A percentile compares a stretch with the other conserved stretches of the same genome.
phyloP scores from a whole-genome alignment of 2,797 vertebrate genomes.

The Crotalus adamanteus region DNA sequence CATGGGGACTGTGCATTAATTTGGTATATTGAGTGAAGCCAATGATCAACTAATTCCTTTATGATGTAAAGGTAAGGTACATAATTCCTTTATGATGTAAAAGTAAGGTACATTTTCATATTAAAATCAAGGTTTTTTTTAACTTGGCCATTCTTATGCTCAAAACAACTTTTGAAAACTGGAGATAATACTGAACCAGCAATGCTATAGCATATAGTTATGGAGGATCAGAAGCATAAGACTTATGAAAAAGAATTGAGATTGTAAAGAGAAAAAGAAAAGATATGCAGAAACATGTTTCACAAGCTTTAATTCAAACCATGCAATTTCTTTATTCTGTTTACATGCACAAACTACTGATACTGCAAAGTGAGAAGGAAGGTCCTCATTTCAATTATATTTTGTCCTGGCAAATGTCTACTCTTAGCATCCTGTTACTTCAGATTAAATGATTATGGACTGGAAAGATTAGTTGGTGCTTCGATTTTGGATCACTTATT shows the following conservation, averaged over 20 bases:
- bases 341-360: not conserved
- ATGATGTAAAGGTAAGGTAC: conserved; percentile 21
- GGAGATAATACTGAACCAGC: conserved; percentile 39
- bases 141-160: conserved; percentile 6
- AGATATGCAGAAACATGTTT: conserved; percentile 15
- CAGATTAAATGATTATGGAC: not conserved
- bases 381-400: not conserved
- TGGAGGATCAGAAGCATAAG: not conserved
- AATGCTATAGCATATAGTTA: not conserved
- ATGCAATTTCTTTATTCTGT: not conserved
- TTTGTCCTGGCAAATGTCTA: not conserved
- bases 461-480: too few species aligned
- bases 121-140: conserved; percentile 19
- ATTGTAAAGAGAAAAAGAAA: not conserved
- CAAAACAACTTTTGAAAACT: conserved; percentile 37
- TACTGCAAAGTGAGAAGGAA: not conserved
- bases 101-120: conserved; percentile 40
- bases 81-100: conserved; percentile 28
- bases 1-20: conserved; percentile 16
- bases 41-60: conserved; percentile 39
- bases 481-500: not conserved
- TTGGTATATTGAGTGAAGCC: conserved; percentile 38
- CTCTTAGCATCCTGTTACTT: not conserved
- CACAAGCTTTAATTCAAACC: conserved; percentile 11
- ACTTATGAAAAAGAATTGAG: not conserved